Evolutionary conservation across 2,113 vertebrate genomes (phyloP), one percentile per base, ranked within the genome.

Genomic region (Cyphomyrus plagiostoma): DNA sequence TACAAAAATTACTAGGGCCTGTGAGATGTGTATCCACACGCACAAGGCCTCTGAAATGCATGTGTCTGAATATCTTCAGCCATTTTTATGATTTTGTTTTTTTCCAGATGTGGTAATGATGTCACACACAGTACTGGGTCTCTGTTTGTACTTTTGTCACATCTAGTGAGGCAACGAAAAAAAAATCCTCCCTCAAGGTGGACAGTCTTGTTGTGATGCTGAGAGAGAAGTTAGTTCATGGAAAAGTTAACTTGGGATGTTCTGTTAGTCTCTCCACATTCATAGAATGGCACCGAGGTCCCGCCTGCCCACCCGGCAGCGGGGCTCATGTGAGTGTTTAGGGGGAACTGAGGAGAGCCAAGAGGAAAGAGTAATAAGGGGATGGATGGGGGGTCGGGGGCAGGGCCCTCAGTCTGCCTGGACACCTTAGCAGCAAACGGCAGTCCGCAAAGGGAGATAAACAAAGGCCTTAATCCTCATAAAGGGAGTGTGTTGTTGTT

Each of bases 391-490:
- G 89, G 48, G 49, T 80, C 66, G 87, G 58, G 70, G 45, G 26
- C 15, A 6, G 88, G 35, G 87, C 94, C 92, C 95, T 97, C 98
- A 98, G 97, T 98, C 96, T 96, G 94, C 96, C 97, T 98, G 97
- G 97, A 95, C 93, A 93, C 92, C 95, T 96, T 95, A 97, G 97
- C 93, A 96, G 97, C 97, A 96, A 98, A 97, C 97, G 97, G 97
- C 97, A 98, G 98, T 97, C 98, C 98, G 96, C 97, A 96, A 97
- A 98, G 98, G 98, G 98, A 98, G 97, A 97, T 99, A 98, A 98
- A 99, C 98, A 97, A 98, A 98, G 96, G 95, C 96, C 96, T 97
- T 97, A 97, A 97, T 98, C 97, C 97, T 98, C 98, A 98, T 97
- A 96, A 97, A 97, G 96, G 96, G 96, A 94, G 96, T 93, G 95